Evolutionary conservation across 2,797 vertebrate species (phyloP).

Genomic region (Sciurus carolinensis): DNA sequence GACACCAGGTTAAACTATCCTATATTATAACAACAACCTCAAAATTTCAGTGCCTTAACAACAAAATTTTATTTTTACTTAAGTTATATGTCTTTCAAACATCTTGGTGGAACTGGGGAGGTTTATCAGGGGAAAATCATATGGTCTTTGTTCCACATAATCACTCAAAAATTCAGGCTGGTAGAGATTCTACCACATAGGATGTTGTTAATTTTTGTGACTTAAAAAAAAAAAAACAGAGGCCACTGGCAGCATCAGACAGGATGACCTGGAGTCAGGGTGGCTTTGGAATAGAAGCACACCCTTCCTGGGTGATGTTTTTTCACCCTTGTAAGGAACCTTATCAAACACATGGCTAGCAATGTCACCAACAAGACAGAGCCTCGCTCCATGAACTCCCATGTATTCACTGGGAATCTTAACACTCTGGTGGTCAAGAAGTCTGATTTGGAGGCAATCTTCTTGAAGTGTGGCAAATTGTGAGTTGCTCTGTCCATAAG

Average conservation of each 20-base stretch:
- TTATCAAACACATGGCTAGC: no score
- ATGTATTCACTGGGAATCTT: no score
- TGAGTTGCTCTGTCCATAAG: no score
- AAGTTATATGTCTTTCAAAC: background rate
- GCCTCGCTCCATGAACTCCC: no score
- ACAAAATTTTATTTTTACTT: conserved; percentile 33
- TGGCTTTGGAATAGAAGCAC: conserved; percentile 86
- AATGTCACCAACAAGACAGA: no score
- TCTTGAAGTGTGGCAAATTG: no score
- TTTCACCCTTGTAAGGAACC: no score
- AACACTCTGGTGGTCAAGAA: no score
- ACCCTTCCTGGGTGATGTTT: conserved; percentile 86
- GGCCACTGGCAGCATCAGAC: conserved; percentile 75
- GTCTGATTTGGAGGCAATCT: no score
- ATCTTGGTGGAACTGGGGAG: background rate
- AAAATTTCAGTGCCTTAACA: background rate
- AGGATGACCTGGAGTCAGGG: conserved; percentile 86
- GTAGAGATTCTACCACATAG: background rate
- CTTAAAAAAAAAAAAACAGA: background rate
- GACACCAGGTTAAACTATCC: background rate
- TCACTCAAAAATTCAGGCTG: background rate
- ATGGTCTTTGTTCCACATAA: background rate
- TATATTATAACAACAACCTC: background rate
- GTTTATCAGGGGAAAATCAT: background rate
- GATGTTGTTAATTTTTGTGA: background rate